Evolutionary conservation across 2,113 vertebrate genomes (phyloP).

Genomic region (Osmerus eperlanus): DNA sequence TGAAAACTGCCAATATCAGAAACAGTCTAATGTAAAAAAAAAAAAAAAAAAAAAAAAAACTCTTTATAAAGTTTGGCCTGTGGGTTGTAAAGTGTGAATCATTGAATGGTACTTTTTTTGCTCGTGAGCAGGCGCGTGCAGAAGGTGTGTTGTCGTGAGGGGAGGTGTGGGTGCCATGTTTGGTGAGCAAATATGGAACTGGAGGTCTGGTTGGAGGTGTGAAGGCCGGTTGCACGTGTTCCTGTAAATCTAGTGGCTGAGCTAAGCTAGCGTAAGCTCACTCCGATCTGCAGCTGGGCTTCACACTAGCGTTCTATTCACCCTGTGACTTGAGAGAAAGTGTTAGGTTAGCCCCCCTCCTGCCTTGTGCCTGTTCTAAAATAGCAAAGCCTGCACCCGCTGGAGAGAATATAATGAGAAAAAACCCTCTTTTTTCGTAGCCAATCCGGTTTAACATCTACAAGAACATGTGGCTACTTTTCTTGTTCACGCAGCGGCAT

Average conservation of each 20-base stretch:
- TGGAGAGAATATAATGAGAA: conserved; percentile 39
- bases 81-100: conserved; percentile 49
- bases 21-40: no score
- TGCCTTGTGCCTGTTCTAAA: background rate
- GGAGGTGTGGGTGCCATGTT: conserved; percentile 56
- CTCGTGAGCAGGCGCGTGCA: conserved; percentile 31
- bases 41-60: background rate
- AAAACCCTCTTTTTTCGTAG: conserved; percentile 13
- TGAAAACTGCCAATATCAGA: no score
- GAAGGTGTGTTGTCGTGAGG: conserved; percentile 53
- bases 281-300: conserved; percentile 24
- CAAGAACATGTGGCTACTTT: conserved; percentile 18
- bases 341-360: conserved; percentile 32
- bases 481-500: conserved; percentile 22
- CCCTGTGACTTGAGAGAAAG: conserved; percentile 23
- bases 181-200: conserved; percentile 58
- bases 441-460: conserved; percentile 1
- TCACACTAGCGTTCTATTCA: conserved; percentile 8
- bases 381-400: conserved; percentile 32
- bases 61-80: background rate
- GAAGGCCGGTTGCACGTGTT: conserved; percentile 36
- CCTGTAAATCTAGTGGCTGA: conserved; percentile 24
- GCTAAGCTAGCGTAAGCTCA: background rate
- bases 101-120: conserved; percentile 59
- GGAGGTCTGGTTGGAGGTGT: conserved; percentile 59